These are phyloP conservation scores for Epiblema foenella DNA, from an alignment of 2,888 invertebrate genomes.

Conservation along the genomic window DNA sequence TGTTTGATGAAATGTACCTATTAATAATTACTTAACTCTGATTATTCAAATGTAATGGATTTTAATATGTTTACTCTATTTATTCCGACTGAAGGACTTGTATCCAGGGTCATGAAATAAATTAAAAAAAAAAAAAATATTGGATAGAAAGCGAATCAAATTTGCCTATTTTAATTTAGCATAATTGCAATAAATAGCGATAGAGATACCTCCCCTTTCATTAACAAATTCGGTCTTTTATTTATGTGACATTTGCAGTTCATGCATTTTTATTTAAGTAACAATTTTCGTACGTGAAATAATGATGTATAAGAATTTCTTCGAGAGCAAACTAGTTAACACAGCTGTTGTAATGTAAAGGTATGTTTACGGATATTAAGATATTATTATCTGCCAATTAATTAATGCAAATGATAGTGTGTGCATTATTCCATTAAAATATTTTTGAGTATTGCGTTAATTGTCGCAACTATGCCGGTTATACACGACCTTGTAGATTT, in stretches of 20 bases:
- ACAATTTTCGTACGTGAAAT: conserved; percentile 57
- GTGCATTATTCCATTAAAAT: not conserved
- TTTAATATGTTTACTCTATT: too few species aligned
- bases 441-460: conserved; percentile 35
- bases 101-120: too few species aligned
- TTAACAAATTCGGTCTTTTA: conserved; percentile 44
- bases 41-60: too few species aligned
- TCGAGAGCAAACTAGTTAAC: conserved; percentile 52
- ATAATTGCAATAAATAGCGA: conserved; percentile 8
- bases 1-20: too few species aligned
- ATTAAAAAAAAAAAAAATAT: too few species aligned
- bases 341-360: conserved; percentile 78
- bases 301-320: conserved; percentile 56
- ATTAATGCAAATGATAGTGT: conserved; percentile 10
- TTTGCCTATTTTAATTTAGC: conserved; percentile 26
- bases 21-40: too few species aligned
- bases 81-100: too few species aligned
- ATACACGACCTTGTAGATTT: conserved; percentile 55
- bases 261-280: conserved; percentile 48
- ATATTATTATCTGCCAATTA: conserved; percentile 45
- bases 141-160: not conserved
- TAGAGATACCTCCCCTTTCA: conserved; percentile 49
- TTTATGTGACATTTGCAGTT: conserved; percentile 47
- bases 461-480: conserved; percentile 34
- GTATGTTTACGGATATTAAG: conserved; percentile 52